Percentiles rank a stretch among this genome's conserved stretches.
Conservation (phyloP, 2,797 vertebrate genomes). For the Kryptolebias ocellatus region DNA sequence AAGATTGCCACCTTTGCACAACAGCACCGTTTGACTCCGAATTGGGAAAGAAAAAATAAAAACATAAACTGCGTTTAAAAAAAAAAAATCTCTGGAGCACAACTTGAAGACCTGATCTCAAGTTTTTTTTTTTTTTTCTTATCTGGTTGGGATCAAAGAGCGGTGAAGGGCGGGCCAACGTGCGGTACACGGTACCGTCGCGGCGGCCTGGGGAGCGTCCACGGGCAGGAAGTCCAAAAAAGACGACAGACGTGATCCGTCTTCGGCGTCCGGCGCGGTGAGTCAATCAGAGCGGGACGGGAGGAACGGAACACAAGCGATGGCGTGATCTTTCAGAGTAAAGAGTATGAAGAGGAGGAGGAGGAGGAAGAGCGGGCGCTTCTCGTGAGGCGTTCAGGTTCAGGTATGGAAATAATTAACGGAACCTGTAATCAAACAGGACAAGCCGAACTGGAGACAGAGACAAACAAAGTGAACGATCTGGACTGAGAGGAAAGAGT, state of each 20-base stretch:
- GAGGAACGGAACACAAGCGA: conserved; percentile 35
- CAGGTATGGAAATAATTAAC: conserved; percentile 52
- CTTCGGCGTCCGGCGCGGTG: not conserved
- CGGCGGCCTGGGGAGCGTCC: conserved; percentile 48
- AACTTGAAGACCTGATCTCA: conserved; percentile 41
- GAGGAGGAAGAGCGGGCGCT: conserved; percentile 32
- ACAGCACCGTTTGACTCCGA: conserved; percentile 27
- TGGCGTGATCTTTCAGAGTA: conserved; percentile 31
- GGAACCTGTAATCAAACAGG: conserved; percentile 39
- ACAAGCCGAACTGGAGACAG: conserved; percentile 39
- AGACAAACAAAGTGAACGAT: conserved; percentile 65
- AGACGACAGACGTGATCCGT: conserved; percentile 28
- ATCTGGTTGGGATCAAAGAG: conserved; percentile 32
- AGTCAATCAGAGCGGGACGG: conserved; percentile 22
- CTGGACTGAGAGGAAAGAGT: conserved; percentile 58
- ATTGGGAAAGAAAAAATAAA: conserved; percentile 2
- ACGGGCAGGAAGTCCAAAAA: conserved; percentile 15
- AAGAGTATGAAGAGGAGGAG: conserved; percentile 25
- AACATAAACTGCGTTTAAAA: conserved; percentile 1
- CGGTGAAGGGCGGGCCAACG: conserved; percentile 41
- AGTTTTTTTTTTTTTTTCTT: conserved; percentile 28
- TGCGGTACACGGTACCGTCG: conserved; percentile 79
- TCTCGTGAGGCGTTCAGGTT: conserved; percentile 24
- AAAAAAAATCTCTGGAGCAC: conserved; percentile 33
- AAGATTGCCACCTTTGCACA: conserved; percentile 18